Conservation (phyloP, 2,888 invertebrate species). For the Aphodius granarius region DNA sequence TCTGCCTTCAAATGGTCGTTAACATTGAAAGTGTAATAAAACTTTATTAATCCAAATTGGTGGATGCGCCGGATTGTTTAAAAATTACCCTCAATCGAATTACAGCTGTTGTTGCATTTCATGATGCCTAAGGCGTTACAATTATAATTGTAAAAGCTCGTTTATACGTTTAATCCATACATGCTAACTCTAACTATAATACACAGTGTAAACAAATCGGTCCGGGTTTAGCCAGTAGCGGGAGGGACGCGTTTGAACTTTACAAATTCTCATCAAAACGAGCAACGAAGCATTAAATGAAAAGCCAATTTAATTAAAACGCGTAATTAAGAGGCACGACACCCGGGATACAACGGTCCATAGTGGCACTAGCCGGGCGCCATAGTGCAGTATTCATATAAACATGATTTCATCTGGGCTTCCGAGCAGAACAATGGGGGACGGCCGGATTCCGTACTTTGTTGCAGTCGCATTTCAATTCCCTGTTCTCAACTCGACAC, state of each 20-base stretch:
- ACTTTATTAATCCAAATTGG: not conserved
- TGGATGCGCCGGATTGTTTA: not conserved
- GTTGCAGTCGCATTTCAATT: constrained; percentile 8
- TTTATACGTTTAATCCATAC: not conserved
- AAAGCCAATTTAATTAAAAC: constrained; percentile 51
- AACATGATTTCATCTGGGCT: constrained; percentile 6
- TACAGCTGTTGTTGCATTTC: no score
- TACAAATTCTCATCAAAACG: constrained; percentile 34
- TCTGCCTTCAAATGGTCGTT: no score
- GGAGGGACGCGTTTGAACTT: constrained; percentile 33
- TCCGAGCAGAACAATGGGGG: not conserved
- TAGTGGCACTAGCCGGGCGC: not conserved
- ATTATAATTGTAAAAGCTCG: no score
- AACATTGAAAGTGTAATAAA: not conserved
- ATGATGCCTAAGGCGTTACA: no score
- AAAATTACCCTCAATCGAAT: not conserved
- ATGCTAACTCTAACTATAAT: not conserved
- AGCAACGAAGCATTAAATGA: constrained; percentile 47
- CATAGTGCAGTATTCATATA: constrained; percentile 4
- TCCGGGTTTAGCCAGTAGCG: not conserved
- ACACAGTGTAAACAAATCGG: not conserved
- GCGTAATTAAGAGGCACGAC: constrained; percentile 45
- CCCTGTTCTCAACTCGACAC: constrained; percentile 7
- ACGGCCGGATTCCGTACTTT: constrained; percentile 5
- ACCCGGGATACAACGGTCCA: constrained; percentile 29